Base-by-base conservation (phyloP, 2,113 vertebrate genomes). In the Albula glossodonta region DNA sequence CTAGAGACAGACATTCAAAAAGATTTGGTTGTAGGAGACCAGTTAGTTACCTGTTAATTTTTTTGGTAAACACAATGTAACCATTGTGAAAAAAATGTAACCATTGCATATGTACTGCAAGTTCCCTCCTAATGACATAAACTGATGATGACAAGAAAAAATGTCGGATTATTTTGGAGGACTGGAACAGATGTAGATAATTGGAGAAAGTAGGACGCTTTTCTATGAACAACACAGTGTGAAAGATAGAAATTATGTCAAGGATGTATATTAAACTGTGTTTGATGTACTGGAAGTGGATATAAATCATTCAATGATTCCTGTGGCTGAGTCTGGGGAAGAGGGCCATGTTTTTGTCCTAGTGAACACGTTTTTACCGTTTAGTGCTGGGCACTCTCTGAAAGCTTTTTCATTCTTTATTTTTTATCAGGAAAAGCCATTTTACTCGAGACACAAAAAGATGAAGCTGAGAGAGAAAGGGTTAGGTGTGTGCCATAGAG, bases 221-320 rank as follows among this genome's bases (percentile, higher is more conserved):
- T 56, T 56, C 53, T 9, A 56, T 12, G 12, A 56, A 56, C 12
- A 56, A 12, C 53, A 56, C 53, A 9, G 53, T 56, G 53, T 56
- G 53, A 56, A 56, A 56, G 53, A 56, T 12, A 56, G 53, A 51
- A 81, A 57, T 48, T 25, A 15, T 83, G 82, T 83, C 57, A 83
- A 15, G 10, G 60, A 13, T 79, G 17, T 49, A 17, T 77, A 52
- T 74, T 77, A 51, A 84, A 84, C 25, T 52, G 15, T 51, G 63
- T 19, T 48, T 84, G 63, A 77, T 74, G 57, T 78, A 50, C 15
- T 22, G 60, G 4, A 84, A 84, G 51, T 51, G 22, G 63, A 48
- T 6, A 50, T 80, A 70, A 66, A 66, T 79, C 41, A 74, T 84
- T 74, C 51, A 77, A 25, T 22, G 22, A 70, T 48, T 74, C 82